A percentile compares a stretch with the other conserved stretches of the same genome.
Evolutionary conservation across 2,113 vertebrate species (phyloP).

Genomic region (Leptobrachium ailaonicum): DNA sequence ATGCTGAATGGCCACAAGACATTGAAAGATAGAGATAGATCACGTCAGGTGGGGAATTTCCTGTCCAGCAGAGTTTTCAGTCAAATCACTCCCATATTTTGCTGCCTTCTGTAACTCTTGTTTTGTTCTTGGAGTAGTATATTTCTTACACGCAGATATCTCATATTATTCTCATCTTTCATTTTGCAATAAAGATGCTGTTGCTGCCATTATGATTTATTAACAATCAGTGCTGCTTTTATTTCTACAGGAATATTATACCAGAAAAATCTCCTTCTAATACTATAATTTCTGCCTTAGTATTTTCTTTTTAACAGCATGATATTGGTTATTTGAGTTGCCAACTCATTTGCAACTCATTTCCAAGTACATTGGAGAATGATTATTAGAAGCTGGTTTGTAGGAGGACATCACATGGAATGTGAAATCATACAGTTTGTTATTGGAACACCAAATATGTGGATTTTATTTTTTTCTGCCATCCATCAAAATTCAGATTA

Average conservation of each 20-base stretch:
- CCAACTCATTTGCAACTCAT: conserved; percentile 33
- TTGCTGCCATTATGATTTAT: too few species aligned
- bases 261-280: too few species aligned
- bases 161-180: too few species aligned
- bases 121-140: too few species aligned
- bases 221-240: too few species aligned
- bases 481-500: too few species aligned
- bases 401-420: conserved; percentile 37
- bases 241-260: too few species aligned
- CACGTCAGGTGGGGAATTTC: neutral
- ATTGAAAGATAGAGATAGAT: neutral
- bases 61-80: neutral
- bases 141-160: too few species aligned
- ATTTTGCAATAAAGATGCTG: too few species aligned
- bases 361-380: conserved; percentile 37
- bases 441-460: conserved; percentile 16
- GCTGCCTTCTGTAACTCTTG: too few species aligned
- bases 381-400: conserved; percentile 37
- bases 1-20: conserved; percentile 13
- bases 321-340: conserved; percentile 8
- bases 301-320: conserved; percentile 8
- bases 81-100: neutral
- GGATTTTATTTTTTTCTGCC: conserved; percentile 8
- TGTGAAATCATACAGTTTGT: conserved; percentile 34
- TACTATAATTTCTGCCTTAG: conserved; percentile 3